phyloP scores from a whole-genome alignment of 2,888 invertebrate genomes.

The Colletes collaris region DNA sequence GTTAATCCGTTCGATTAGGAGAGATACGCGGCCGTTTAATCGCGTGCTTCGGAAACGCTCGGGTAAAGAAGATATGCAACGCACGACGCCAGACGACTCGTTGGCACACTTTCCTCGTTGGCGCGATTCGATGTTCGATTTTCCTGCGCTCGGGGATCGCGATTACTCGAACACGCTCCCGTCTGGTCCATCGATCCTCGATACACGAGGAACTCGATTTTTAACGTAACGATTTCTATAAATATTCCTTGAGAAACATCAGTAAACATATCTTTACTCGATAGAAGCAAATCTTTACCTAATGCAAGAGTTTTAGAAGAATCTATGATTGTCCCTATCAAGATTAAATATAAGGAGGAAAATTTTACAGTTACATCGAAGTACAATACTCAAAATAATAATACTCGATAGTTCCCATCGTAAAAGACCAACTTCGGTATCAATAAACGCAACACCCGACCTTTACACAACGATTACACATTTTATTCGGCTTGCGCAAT shows the following conservation, averaged over 20 bases:
- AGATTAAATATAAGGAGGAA: no score
- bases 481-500: constrained; percentile 33
- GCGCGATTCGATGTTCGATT: constrained; percentile 66
- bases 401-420: no score
- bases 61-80: constrained; percentile 49
- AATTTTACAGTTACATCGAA: no score
- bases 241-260: no score
- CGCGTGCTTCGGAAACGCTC: constrained; percentile 18
- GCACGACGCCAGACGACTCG: constrained; percentile 68
- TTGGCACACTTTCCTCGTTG: constrained; percentile 79
- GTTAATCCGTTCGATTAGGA: constrained; percentile 35
- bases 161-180: background rate
- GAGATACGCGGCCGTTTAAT: constrained; percentile 1
- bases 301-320: no score
- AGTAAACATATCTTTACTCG: no score
- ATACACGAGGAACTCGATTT: no score
- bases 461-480: constrained; percentile 28
- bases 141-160: constrained; percentile 17
- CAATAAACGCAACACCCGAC: constrained; percentile 2
- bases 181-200: constrained; percentile 20
- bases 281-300: no score
- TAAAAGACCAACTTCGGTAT: background rate
- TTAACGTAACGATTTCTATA: no score
- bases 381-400: no score
- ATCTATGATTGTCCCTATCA: no score